Evolutionary conservation across 2,888 invertebrate genomes (phyloP).

Genomic region (Nymphalis polychloros): DNA sequence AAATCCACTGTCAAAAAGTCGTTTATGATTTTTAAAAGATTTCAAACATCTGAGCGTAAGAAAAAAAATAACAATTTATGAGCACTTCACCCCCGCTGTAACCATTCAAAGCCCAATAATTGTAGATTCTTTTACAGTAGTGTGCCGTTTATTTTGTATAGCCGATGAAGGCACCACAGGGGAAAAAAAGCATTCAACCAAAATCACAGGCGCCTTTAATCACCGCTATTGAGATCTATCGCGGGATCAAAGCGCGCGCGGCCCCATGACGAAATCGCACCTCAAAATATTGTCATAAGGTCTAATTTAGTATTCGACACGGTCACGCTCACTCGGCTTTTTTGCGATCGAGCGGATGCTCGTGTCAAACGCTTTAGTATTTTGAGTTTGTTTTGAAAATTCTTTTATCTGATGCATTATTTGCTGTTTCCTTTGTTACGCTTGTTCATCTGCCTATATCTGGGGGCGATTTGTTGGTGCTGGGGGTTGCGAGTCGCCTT

Average conservation of each 20-base stretch:
- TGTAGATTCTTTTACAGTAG: constrained; percentile 83
- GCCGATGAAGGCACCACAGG: constrained; percentile 70
- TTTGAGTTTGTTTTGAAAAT: constrained; percentile 83
- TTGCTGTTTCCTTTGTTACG: constrained; percentile 75
- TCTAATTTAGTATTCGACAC: constrained; percentile 62
- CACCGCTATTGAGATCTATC: constrained; percentile 82
- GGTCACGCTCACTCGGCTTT: constrained; percentile 63
- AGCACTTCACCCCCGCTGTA: constrained; percentile 81
- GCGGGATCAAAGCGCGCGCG: constrained; percentile 74
- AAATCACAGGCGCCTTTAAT: constrained; percentile 82
- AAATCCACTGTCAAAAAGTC: constrained; percentile 62
- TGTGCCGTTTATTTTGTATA: constrained; percentile 77
- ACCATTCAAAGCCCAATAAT: constrained; percentile 80
- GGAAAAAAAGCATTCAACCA: constrained; percentile 78
- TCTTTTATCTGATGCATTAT: constrained; percentile 81
- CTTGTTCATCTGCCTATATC: constrained; percentile 71
- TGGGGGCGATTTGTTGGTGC: constrained; percentile 67
- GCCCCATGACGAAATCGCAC: constrained; percentile 65
- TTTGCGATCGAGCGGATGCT: constrained; percentile 79
- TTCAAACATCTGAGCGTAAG: constrained; percentile 59
- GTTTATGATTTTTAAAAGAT: constrained; percentile 77
- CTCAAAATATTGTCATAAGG: constrained; percentile 72
- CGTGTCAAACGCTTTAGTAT: constrained; percentile 82
- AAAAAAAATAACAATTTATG: constrained; percentile 78
- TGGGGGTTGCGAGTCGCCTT: constrained; percentile 67